Evolutionary conservation across 1,140 invertebrate genomes (phyloP), one percentile per base, ranked within the genome.

Genomic region (Amphibalanus amphitrite): DNA sequence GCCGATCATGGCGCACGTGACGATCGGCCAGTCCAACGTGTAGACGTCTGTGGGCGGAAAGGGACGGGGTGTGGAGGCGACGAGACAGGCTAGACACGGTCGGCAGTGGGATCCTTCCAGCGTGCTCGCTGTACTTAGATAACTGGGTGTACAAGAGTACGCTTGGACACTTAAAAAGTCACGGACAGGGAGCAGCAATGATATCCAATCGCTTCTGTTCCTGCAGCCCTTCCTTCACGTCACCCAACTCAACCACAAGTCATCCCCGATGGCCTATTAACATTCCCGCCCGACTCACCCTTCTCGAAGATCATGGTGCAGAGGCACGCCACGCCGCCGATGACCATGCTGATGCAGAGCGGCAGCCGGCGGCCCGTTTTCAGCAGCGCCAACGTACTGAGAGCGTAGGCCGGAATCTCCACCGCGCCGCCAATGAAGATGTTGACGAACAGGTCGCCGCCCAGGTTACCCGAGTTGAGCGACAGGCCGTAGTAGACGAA

Each of bases 401-500:
- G 78, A 15, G 85, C 86, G 72, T 89, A 86, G 15, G 87, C 87
- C 65, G 88, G 88, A 69, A 89, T 81, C 80, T 93, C 91, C 0
- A 92, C 89, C 17, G 85, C 78, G 0, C 88, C 90, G 26, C 86
- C 86, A 73, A 92, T 85, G 0, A 88, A 79, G 79, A 91, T 92
- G 78, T 90, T 92, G 13, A 91, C 73, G 72, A 89, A 88, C 40
- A 85, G 84, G 77, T 90, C 88, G 6, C 89, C 89, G 28, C 86
- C 88, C 64, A 92, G 82, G 76, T 87, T 86, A 38, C 85, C 86
- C 1, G 88, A 87, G 77, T 89, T 90, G 84, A 90, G 88, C 0
- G 89, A 90, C 1, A 92, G 78, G 0, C 89, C 91, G 74, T 92
- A 92, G 79, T 92, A 92, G 4, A 90, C 86, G 29, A 89, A 82